Evolutionary conservation across 2,797 vertebrate species (phyloP).

Genomic region (Apodemus agrarius): DNA sequence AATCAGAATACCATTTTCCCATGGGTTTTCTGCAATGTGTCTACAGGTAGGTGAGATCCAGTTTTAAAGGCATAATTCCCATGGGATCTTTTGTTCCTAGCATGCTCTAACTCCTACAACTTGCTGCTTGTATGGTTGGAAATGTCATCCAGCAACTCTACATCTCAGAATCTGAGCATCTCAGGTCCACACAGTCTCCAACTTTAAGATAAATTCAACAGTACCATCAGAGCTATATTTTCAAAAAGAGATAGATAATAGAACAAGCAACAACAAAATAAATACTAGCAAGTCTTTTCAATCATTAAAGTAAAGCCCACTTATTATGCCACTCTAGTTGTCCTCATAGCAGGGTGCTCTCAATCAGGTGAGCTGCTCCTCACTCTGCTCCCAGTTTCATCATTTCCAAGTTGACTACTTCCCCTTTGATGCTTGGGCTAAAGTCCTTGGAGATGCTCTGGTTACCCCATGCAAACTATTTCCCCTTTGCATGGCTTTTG

Average conservation of each 20-base stretch:
- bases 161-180: no score
- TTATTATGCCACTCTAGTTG: not conserved
- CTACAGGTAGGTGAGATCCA: not conserved
- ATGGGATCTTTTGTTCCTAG: not conserved
- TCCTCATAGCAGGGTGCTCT: not conserved
- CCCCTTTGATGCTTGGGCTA: no score
- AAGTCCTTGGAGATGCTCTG: no score
- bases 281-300: not conserved
- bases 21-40: not conserved
- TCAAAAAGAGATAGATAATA: no score
- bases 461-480: no score
- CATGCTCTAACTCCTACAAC: not conserved
- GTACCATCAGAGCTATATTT: no score
- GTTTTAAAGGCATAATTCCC: constrained; percentile 16
- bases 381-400: no score
- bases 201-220: no score
- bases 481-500: no score
- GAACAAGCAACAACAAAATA: not conserved
- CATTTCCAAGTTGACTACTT: no score
- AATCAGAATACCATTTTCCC: not conserved
- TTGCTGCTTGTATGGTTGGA: not conserved
- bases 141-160: not conserved
- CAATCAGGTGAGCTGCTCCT: no score
- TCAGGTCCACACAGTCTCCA: no score
- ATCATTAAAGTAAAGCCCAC: not conserved